Conservation (phyloP, 30 jellyfish, hydroid and myxozoan species). For the Turritopsis rubra region DNA sequence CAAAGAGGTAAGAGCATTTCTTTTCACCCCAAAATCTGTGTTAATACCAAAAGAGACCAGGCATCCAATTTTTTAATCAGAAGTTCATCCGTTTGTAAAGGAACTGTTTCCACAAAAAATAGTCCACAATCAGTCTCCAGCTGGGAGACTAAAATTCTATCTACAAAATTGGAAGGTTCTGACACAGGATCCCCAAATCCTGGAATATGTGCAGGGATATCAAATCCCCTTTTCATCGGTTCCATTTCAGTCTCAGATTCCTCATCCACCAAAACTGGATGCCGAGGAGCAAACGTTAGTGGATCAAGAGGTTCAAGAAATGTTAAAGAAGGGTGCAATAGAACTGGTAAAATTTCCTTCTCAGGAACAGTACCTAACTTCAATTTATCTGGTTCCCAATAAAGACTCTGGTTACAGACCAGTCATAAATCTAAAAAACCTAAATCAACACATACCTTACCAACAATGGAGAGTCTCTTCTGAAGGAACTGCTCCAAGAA, state of each 20-base stretch:
- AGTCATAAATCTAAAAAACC: slow-evolving; percentile 15
- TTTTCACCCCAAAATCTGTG: neutral
- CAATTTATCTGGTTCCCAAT: slow-evolving; percentile 1
- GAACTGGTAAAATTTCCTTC: neutral
- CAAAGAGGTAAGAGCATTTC: slow-evolving; percentile 22
- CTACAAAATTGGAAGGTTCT: slow-evolving; percentile 10
- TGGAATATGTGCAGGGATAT: slow-evolving; percentile 6
- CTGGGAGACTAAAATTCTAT: slow-evolving; percentile 13
- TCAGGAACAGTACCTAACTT: neutral
- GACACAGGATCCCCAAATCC: slow-evolving; percentile 6
- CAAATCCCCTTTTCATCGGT: slow-evolving; percentile 1
- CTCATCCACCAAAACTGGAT: neutral
- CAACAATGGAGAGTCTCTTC: no score
- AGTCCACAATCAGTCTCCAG: neutral
- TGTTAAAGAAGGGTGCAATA: slow-evolving; percentile 10
- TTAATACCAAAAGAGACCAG: neutral
- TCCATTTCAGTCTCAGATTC: neutral
- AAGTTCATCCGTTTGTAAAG: neutral
- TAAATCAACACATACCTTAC: neutral
- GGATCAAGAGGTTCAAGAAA: slow-evolving; percentile 2
- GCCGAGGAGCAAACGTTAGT: neutral
- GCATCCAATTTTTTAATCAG: neutral
- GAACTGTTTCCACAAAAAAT: neutral
- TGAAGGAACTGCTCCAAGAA: no score
- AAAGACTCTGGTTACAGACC: slow-evolving; percentile 6